Evolutionary conservation across 1,140 invertebrate species (phyloP), one percentile per base, ranked within the genome.

Genomic region (Thereuonema tuberculata): DNA sequence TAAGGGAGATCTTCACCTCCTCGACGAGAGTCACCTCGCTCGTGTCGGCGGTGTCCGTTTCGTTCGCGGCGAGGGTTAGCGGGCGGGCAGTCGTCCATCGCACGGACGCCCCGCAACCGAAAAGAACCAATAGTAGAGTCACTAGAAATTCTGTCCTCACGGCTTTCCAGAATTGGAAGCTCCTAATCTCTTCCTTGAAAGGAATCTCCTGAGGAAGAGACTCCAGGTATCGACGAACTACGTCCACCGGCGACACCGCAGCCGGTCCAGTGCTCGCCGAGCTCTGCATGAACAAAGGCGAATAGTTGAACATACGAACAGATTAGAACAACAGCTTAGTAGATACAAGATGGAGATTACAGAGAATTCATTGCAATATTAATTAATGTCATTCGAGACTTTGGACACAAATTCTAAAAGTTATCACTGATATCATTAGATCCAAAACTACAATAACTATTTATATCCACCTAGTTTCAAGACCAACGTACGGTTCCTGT

Each of bases 71-170:
- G n/a, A n/a, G n/a, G 9, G 37, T 12, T 43, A n/a, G 37, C 9
- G 37, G 9, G 73, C 70, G 48, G 71, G 74, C 17, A 67, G 68
- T 25, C 67, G 66, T 58, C 72, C 72, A 37, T 15, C 25, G 26
- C 3, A 68, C 81, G 80, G 47, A 82, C n/a, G 88, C 82, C 1
- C 85, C 87, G 65, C 89, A 87, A 43, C 89, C 92, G 60, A 96
- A 79, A 50, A 89, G 76, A 1, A 92, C 86, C 61, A 95, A 78
- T 31, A 93, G 76, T 65, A 90, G 80, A 20, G 91, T 93, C 2
- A 58, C 61, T 43, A 68, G 21, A 49, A 69, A 66, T 63, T 69
- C 67, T 9, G 63, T 64, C 17, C 67, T 2, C 2, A 67, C 61
- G 2, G 65, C 61, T 49, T 67, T 67, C 67, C 67, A 69, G 55